Conservation (phyloP, 2,113 vertebrate genomes). For the Python bivittatus region DNA sequence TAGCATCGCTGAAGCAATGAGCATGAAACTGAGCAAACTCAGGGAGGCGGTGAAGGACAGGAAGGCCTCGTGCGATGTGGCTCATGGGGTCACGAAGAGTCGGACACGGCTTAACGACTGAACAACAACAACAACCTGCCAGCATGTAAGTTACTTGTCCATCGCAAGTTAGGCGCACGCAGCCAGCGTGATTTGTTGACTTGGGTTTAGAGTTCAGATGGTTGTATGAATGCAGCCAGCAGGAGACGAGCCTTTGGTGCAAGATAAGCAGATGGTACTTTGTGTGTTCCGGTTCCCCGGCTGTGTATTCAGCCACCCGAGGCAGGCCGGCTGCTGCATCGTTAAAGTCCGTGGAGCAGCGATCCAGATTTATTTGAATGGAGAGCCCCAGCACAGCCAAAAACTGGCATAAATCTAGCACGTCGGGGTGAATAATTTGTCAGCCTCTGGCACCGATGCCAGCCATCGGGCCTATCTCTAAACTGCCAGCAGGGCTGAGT, state of each 20-base stretch:
- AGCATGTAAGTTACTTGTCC: neutral
- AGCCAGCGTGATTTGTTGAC: neutral
- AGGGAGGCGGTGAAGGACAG: too few species aligned
- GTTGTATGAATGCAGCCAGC: neutral
- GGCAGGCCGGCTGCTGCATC: neutral
- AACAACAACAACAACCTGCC: too few species aligned
- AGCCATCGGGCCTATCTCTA: neutral
- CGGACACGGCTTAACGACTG: too few species aligned
- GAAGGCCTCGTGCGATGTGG: too few species aligned
- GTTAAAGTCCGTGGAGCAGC: neutral
- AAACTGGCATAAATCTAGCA: neutral
- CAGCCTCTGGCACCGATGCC: neutral
- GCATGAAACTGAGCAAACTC: too few species aligned
- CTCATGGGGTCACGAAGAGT: too few species aligned
- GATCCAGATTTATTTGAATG: neutral
- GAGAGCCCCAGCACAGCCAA: neutral
- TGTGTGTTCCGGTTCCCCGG: neutral
- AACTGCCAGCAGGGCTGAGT: slow-evolving; percentile 2
- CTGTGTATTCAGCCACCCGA: neutral
- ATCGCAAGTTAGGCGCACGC: neutral
- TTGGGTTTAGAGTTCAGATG: neutral
- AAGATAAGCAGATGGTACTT: neutral
- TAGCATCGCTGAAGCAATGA: too few species aligned
- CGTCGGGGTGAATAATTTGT: neutral
- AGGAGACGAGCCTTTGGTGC: neutral